Evolutionary conservation across 2,113 vertebrate genomes (phyloP).

Genomic region (Cepphus grylle): DNA sequence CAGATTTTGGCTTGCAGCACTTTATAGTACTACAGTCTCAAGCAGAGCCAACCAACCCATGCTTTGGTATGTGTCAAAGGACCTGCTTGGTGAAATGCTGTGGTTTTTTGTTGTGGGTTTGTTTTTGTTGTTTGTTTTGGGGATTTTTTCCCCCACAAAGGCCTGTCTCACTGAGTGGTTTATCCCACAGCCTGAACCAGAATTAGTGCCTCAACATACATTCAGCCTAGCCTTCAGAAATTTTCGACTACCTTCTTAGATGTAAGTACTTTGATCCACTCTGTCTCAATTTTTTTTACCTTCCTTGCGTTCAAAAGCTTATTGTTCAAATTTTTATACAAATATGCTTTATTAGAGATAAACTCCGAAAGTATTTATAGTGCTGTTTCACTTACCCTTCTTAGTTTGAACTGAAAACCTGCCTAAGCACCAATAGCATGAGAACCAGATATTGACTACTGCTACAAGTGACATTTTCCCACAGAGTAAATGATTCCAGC

Average conservation of each 20-base stretch:
- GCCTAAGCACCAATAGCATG: background rate
- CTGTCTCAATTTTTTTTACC: background rate
- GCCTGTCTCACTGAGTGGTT: background rate
- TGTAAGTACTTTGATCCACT: background rate
- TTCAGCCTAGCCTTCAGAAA: background rate
- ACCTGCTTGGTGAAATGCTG: background rate
- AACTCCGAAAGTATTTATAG: background rate
- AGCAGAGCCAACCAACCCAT: rapidly evolving
- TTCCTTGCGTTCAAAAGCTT: background rate
- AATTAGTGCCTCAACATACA: background rate
- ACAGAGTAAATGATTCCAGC: background rate
- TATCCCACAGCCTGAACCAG: background rate
- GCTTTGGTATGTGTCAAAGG: background rate
- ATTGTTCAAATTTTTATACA: background rate
- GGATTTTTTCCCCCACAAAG: background rate
- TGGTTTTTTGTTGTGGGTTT: background rate
- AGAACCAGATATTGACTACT: background rate
- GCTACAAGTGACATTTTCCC: background rate
- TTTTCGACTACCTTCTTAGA: background rate
- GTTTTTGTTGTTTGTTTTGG: too few relatives aligned
- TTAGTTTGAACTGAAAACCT: background rate
- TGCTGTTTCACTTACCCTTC: background rate
- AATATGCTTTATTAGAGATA: background rate
- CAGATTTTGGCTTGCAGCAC: background rate
- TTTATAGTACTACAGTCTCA: background rate